Percentiles rank a stretch among this genome's conserved stretches.
phyloP scores from a whole-genome alignment of 1,140 invertebrate genomes.

The Epicauta chinensis region DNA sequence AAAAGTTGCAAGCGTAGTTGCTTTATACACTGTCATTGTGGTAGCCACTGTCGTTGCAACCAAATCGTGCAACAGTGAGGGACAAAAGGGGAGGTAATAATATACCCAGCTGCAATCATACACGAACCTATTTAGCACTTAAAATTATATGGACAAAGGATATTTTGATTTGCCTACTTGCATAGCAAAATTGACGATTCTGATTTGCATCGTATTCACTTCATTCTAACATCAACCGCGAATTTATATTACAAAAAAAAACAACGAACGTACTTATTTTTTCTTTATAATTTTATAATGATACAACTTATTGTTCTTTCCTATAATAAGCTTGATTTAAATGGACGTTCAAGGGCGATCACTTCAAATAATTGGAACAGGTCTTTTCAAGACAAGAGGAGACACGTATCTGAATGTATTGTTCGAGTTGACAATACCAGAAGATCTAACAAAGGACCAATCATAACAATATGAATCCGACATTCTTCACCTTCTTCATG shows the following conservation, averaged over 20 bases:
- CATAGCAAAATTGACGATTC: slow-evolving; percentile 14
- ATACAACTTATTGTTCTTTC: no score
- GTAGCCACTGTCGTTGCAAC: slow-evolving; percentile 13
- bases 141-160: slow-evolving; percentile 32
- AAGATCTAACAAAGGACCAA: slow-evolving; percentile 12
- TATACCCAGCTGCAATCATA: slow-evolving; percentile 24
- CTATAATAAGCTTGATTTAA: not conserved
- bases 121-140: slow-evolving; percentile 31
- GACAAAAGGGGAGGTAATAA: slow-evolving; percentile 21
- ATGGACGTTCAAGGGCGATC: slow-evolving; percentile 14
- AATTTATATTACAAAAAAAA: no score
- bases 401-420: slow-evolving; percentile 13
- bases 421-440: slow-evolving; percentile 13
- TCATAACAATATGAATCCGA: slow-evolving; percentile 15
- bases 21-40: slow-evolving; percentile 15
- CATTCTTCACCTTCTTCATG: slow-evolving; percentile 15
- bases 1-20: slow-evolving; percentile 5
- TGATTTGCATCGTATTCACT: slow-evolving; percentile 14
- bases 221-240: not conserved
- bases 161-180: slow-evolving; percentile 16
- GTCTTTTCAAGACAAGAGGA: slow-evolving; percentile 13
- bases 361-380: slow-evolving; percentile 16
- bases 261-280: no score
- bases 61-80: slow-evolving; percentile 24
- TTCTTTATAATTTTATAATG: no score